Percentiles rank a stretch among this genome's conserved stretches.
These are phyloP conservation scores for Chelmon rostratus DNA, from an alignment of 2,797 vertebrate species.

Conservation along the genomic window DNA sequence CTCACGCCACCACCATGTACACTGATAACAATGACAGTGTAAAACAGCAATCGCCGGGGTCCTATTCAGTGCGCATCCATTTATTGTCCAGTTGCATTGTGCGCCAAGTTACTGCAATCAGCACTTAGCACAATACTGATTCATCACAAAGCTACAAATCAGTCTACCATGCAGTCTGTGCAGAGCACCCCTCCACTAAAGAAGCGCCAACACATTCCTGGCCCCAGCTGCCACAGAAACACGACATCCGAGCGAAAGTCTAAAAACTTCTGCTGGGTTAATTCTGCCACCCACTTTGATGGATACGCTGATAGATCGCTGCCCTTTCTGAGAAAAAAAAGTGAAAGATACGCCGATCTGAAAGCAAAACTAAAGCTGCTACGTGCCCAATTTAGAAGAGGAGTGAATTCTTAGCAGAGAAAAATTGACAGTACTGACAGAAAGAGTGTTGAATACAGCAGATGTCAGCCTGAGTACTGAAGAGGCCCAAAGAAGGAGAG, in stretches of 20 bases:
- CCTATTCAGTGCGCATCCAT: conserved; percentile 64
- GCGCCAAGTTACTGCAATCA: conserved; percentile 75
- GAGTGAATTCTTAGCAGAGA: conserved; percentile 57
- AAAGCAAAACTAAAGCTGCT: conserved; percentile 37
- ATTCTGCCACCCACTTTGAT: conserved; percentile 12
- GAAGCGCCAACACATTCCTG: conserved; percentile 69
- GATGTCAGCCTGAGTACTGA: conserved; percentile 77
- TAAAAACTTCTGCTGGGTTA: conserved; percentile 31
- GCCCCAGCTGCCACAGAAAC: conserved; percentile 57
- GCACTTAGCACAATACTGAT: conserved; percentile 82
- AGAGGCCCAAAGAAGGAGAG: conserved; percentile 83
- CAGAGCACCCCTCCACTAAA: conserved; percentile 52
- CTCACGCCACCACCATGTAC: background rate
- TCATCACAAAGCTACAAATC: conserved; percentile 83
- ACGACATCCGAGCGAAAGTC: background rate
- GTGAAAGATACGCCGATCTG: background rate
- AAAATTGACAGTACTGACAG: conserved; percentile 57
- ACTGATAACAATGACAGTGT: conserved; percentile 37
- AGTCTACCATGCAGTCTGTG: conserved; percentile 77
- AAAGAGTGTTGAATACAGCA: conserved; percentile 75
- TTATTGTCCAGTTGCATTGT: conserved; percentile 77
- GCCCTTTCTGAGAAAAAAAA: background rate
- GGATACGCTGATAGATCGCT: conserved; percentile 17
- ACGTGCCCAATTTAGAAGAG: conserved; percentile 47
- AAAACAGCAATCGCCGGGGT: conserved; percentile 51